phyloP scores from a whole-genome alignment of 2,888 invertebrate species.

The Cataglyphis cursor region DNA sequence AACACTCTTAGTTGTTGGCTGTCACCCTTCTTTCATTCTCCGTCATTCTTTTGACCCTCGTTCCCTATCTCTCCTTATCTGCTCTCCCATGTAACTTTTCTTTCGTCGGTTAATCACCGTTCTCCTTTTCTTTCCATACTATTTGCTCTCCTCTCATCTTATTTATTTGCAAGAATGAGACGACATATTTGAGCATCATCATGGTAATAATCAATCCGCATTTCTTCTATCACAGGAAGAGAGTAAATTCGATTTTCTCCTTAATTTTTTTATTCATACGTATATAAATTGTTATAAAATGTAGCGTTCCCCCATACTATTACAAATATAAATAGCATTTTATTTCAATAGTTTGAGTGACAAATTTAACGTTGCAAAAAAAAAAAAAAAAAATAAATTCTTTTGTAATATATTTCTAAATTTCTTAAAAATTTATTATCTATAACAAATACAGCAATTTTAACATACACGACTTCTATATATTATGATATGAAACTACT shows the following conservation, averaged over 20 bases:
- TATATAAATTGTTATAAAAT: background rate
- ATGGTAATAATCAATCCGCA: background rate
- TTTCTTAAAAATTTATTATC: background rate
- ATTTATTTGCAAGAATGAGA: constrained; percentile 7
- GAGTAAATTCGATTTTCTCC: background rate
- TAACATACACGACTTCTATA: background rate
- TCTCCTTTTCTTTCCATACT: background rate
- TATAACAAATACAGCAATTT: background rate
- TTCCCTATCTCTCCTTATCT: constrained; percentile 18
- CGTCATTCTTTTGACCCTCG: constrained; percentile 11
- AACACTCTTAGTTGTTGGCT: background rate
- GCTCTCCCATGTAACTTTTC: background rate
- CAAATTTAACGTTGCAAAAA: background rate
- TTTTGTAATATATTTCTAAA: background rate
- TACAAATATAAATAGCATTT: background rate
- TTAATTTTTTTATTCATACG: background rate
- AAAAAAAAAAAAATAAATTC: background rate
- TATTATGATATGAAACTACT: background rate
- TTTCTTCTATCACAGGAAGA: background rate
- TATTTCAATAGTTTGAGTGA: background rate
- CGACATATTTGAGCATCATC: background rate
- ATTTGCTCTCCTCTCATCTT: background rate
- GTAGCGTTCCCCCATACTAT: background rate
- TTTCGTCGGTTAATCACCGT: background rate
- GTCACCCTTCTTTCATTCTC: background rate